Conservation (phyloP, 2,888 invertebrate genomes). For the Chymomyza caudatula region DNA sequence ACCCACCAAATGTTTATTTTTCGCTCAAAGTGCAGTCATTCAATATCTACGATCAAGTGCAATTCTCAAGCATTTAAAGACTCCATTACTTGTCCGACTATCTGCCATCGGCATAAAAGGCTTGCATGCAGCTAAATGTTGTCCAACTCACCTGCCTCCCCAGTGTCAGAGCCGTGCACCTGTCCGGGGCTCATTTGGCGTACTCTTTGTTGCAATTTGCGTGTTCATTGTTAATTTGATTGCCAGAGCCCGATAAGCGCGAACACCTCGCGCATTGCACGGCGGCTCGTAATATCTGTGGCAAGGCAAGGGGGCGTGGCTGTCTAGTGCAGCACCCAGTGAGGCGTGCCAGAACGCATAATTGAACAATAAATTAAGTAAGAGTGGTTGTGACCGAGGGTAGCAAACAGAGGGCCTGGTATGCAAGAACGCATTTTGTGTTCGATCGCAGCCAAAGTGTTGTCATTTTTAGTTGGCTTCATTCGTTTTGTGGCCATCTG, state of each 20-base stretch:
- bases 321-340: background rate
- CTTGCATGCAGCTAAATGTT: background rate
- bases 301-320: background rate
- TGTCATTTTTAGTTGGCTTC: constrained; percentile 25
- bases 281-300: background rate
- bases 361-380: constrained; percentile 67
- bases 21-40: background rate
- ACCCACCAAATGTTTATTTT: background rate
- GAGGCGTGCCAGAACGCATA: constrained; percentile 52
- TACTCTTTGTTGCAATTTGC: constrained; percentile 59
- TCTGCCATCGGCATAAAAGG: background rate
- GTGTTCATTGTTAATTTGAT: constrained; percentile 69
- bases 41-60: background rate
- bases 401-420: background rate
- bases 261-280: constrained; percentile 45
- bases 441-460: background rate
- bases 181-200: constrained; percentile 9
- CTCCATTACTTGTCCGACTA: background rate
- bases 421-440: constrained; percentile 1
- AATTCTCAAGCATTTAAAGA: background rate
- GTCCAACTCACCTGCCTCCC: background rate
- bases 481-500: constrained; percentile 38
- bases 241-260: constrained; percentile 48
- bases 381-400: background rate
- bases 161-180: background rate